Evolutionary conservation across 1,140 invertebrate genomes (phyloP).

Genomic region (Cydia strobilella): DNA sequence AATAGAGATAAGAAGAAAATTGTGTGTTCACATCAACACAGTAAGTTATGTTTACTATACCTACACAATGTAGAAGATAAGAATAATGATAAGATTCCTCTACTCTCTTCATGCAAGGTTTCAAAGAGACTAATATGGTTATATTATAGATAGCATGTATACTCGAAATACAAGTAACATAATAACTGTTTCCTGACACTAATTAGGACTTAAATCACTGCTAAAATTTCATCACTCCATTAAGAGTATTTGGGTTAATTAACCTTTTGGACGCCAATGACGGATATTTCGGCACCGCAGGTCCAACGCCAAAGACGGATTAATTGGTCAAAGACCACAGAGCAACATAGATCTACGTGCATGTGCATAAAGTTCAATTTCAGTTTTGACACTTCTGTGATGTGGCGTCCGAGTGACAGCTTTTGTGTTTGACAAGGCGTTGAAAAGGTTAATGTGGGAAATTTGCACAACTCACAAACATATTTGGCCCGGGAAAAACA

Average conservation of each 20-base stretch:
- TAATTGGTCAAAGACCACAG: no score
- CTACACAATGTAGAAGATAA: background rate
- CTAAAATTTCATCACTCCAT: background rate
- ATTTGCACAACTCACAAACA: no score
- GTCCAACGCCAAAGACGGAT: no score
- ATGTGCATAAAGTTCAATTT: no score
- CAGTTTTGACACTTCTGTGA: no score
- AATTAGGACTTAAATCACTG: constrained; percentile 19
- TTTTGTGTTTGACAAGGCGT: no score
- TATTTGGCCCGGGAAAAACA: no score
- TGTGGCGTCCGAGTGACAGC: no score
- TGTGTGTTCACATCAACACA: background rate
- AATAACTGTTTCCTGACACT: background rate
- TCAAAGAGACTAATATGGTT: background rate
- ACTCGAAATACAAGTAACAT: background rate
- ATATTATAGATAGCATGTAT: background rate
- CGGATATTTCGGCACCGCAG: no score
- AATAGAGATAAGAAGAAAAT: background rate
- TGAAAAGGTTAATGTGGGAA: no score
- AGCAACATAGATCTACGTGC: no score
- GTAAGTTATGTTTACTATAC: background rate
- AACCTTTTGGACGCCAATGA: no score
- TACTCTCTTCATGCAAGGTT: background rate
- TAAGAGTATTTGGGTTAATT: background rate
- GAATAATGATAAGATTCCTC: constrained; percentile 23